Conservation (phyloP, 2,888 invertebrate species). For the Boloria selene region DNA sequence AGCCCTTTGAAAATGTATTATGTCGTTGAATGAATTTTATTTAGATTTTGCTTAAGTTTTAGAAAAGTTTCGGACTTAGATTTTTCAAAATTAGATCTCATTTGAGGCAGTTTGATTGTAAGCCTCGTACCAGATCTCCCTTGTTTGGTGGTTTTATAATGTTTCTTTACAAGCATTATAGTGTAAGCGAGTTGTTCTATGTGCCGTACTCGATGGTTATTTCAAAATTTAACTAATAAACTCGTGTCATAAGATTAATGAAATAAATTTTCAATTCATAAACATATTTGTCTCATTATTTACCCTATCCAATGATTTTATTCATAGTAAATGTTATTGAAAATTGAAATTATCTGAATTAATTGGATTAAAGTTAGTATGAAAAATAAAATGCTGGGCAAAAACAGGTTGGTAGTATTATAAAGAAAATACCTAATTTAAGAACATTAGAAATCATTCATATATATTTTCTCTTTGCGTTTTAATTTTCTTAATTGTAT, state of each 20-base stretch:
- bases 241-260: slow-evolving; percentile 61
- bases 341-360: too few species aligned
- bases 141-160: slow-evolving; percentile 54
- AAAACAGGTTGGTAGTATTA: too few species aligned
- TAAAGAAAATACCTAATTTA: too few species aligned
- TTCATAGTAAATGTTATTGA: too few species aligned
- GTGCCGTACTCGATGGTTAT: slow-evolving; percentile 53
- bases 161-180: slow-evolving; percentile 59
- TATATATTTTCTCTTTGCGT: too few species aligned
- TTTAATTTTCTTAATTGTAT: too few species aligned
- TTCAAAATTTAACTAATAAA: slow-evolving; percentile 65
- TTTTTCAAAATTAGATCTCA: slow-evolving; percentile 78
- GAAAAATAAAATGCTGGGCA: too few species aligned
- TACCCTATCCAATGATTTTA: too few species aligned
- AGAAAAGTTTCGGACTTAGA: slow-evolving; percentile 64
- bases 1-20: slow-evolving; percentile 71
- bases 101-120: slow-evolving; percentile 57
- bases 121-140: slow-evolving; percentile 74
- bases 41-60: slow-evolving; percentile 57
- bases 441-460: too few species aligned
- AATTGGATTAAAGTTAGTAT: too few species aligned
- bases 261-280: slow-evolving; percentile 64
- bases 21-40: slow-evolving; percentile 59
- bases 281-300: slow-evolving; percentile 25
- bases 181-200: slow-evolving; percentile 53